A percentile compares a stretch with the other conserved stretches of the same genome.
Conservation (phyloP, 2,888 invertebrate species). For the Ophion slaviceki region DNA sequence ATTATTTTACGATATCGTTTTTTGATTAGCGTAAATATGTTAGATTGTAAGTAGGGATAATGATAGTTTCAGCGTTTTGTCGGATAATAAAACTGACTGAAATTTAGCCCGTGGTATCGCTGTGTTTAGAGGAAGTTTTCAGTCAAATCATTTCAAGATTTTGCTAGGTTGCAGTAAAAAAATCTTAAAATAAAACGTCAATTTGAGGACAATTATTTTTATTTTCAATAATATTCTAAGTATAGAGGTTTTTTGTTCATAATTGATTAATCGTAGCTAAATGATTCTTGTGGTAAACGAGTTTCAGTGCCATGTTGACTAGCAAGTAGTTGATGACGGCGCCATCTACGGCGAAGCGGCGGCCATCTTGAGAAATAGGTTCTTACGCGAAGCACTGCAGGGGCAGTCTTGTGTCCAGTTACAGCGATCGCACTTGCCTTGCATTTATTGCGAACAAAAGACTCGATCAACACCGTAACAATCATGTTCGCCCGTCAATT, state of each 20-base stretch:
- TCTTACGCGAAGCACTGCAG: background rate
- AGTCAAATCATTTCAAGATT: too few species aligned
- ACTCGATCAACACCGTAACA: conserved; percentile 13
- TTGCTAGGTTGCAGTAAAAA: too few species aligned
- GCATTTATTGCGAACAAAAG: background rate
- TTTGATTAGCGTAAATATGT: background rate
- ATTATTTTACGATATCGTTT: background rate
- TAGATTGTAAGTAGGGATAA: background rate
- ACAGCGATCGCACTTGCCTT: background rate
- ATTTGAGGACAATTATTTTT: too few species aligned
- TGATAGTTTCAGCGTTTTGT: too few species aligned
- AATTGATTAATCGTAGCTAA: background rate
- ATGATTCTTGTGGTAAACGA: conserved; percentile 5
- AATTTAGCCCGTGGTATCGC: too few species aligned
- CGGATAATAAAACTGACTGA: too few species aligned
- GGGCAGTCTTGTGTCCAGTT: conserved; percentile 2
- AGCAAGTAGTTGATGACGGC: background rate
- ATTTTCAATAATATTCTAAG: background rate
- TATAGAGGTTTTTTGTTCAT: background rate
- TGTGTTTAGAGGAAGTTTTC: too few species aligned
- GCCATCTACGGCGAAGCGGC: conserved; percentile 7
- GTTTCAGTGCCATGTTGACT: conserved; percentile 19
- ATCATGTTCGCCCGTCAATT: conserved; percentile 69
- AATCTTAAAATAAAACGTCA: background rate
- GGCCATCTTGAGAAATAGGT: conserved; percentile 37